Conservation (phyloP, 2,888 invertebrate genomes). For the Timema podura region DNA sequence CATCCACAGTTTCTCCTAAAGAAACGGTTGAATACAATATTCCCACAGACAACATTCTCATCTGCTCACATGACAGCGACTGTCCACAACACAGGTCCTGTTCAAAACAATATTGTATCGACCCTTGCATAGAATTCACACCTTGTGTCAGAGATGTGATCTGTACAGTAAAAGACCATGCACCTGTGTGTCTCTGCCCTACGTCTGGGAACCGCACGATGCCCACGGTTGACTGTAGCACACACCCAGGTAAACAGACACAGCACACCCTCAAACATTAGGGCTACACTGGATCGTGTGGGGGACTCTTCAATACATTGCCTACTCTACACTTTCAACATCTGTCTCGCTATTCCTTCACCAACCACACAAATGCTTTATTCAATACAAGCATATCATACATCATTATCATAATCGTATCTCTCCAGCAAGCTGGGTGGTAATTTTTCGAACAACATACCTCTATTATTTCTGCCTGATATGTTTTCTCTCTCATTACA, state of each 20-base stretch:
- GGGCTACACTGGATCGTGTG: too few species aligned
- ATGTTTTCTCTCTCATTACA: background rate
- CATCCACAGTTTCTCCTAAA: background rate
- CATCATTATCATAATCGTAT: conserved; percentile 2
- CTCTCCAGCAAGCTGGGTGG: background rate
- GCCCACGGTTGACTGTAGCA: conserved; percentile 50
- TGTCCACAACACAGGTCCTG: conserved; percentile 43
- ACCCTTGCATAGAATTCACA: conserved; percentile 51
- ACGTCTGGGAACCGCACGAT: conserved; percentile 41
- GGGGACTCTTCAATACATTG: too few species aligned
- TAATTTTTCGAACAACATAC: background rate
- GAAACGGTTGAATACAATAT: background rate
- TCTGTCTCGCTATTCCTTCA: conserved; percentile 18
- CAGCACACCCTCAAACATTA: conserved; percentile 27
- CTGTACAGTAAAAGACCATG: conserved; percentile 52
- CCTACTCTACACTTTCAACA: conserved; percentile 19
- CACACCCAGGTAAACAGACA: conserved; percentile 56
- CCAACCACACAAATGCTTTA: conserved; percentile 11
- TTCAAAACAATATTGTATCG: conserved; percentile 48
- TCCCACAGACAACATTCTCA: background rate
- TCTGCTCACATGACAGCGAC: conserved; percentile 30
- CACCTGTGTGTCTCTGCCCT: conserved; percentile 56
- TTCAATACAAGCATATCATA: background rate
- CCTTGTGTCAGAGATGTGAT: conserved; percentile 46
- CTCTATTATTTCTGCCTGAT: background rate